Base-by-base conservation (phyloP, 1,140 invertebrate genomes). In the Drosophila virilis region DNA sequence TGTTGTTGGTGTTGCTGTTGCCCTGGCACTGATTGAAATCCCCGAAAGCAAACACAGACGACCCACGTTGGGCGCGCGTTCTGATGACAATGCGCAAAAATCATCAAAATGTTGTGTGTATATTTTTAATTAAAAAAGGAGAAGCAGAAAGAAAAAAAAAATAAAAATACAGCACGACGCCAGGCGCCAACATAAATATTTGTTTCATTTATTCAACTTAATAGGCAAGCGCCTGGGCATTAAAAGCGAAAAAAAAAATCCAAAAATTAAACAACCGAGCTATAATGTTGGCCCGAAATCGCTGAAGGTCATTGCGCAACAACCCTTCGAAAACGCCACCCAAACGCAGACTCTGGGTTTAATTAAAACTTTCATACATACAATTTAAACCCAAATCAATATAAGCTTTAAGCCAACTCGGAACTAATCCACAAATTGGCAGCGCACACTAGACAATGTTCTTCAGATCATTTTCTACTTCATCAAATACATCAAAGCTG, bases 51-150 rank as follows among this genome's bases (percentile, higher is more conserved):
- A 74, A 74, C 66, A 74, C 52, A 59, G 35, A 37, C 48, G 37
- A 12, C n/a, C 35, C 46, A 12, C 22, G 10, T 42, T 15, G 15
- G 37, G 32, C 38, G n/a, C 43, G 43, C 40, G 28, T 59, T 59
- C 61, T 60, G 70, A 73, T 68, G 76, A 83, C 80, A 83, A 78
- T 82, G 73, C 69, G 62, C 57, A 75, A 82, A 82, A 52, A 78
- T 81, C 77, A 83, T 83, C 76, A 79, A 83, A 79, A 67, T 78
- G 57, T 66, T 55, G 60, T 76, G 68, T 84, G 79, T 76, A 61
- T 84, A 40, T 62, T 84, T 78, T 85, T 84, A 85, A 84, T 85
- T 84, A 77, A 84, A 84, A 84, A 72, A 48, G 54, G 77, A 62
- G 32, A 60, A 59, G 33, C 40, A 55, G 48, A 51, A 48, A 42